These are phyloP conservation scores for Xiphorhynchus erythropygius DNA, from an alignment of 2,797 vertebrate genomes.

Conservation along the genomic window DNA sequence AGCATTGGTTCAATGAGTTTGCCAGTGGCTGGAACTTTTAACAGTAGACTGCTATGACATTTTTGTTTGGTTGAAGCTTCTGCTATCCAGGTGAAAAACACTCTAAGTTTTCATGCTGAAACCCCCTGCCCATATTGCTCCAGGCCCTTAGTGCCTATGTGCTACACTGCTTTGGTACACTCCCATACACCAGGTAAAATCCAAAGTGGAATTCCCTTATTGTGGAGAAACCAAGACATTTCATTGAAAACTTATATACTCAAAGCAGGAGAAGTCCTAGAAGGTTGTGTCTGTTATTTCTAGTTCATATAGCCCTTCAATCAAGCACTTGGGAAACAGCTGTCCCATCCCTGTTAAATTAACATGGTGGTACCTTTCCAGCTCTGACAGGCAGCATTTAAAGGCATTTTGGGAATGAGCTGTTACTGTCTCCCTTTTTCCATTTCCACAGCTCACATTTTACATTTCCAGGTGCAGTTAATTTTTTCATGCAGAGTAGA, in stretches of 20 bases:
- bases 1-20: not conserved
- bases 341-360: not conserved
- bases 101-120: not conserved
- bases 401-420: not conserved
- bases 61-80: not conserved
- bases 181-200: not conserved
- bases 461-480: not conserved
- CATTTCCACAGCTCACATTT: not conserved
- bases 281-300: not conserved
- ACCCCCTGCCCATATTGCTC: not conserved
- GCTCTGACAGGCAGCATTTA: not conserved
- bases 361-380: not conserved
- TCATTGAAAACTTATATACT: not conserved
- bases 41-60: not conserved
- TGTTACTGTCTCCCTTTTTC: not conserved
- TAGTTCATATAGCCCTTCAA: not conserved
- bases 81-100: not conserved
- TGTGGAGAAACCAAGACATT: not conserved
- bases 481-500: not conserved
- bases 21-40: not conserved
- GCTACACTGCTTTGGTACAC: not conserved
- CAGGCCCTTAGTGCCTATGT: not conserved
- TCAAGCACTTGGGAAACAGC: not conserved
- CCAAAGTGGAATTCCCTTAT: rapidly evolving
- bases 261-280: not conserved